These are phyloP conservation scores for Rhaphigaster nebulosa DNA, from an alignment of 2,888 invertebrate species.

Conservation along the genomic window DNA sequence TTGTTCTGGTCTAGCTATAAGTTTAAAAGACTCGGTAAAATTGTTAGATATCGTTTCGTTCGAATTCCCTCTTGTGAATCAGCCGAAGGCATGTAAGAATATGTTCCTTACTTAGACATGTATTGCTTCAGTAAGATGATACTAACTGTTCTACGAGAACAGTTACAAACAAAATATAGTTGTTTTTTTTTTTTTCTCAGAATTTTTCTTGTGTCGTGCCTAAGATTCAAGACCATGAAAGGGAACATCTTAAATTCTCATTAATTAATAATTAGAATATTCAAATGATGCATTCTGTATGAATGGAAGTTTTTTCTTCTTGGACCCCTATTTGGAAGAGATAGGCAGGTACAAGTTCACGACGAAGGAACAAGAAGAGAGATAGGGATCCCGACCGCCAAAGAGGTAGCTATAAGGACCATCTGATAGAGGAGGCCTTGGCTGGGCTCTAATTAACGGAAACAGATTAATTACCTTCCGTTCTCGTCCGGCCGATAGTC, in stretches of 20 bases:
- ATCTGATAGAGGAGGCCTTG: background rate
- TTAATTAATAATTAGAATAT: background rate
- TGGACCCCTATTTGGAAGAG: background rate
- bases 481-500: background rate
- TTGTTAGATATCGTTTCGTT: too few relatives aligned
- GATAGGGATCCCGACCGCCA: background rate
- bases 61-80: too few relatives aligned
- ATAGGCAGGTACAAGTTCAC: background rate
- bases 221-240: background rate
- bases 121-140: too few relatives aligned
- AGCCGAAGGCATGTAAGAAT: too few relatives aligned
- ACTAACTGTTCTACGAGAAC: too few relatives aligned
- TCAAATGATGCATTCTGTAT: background rate
- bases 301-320: background rate
- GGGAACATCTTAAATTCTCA: background rate
- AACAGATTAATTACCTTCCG: conserved; percentile 19
- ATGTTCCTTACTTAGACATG: too few relatives aligned
- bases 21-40: background rate
- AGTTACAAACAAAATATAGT: too few relatives aligned
- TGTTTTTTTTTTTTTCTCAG: too few relatives aligned
- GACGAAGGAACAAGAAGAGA: background rate
- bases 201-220: too few relatives aligned
- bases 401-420: background rate
- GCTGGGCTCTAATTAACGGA: background rate
- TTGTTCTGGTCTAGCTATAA: background rate